Base-by-base conservation (phyloP, 2,888 invertebrate species). In the Cheilosia soror region DNA sequence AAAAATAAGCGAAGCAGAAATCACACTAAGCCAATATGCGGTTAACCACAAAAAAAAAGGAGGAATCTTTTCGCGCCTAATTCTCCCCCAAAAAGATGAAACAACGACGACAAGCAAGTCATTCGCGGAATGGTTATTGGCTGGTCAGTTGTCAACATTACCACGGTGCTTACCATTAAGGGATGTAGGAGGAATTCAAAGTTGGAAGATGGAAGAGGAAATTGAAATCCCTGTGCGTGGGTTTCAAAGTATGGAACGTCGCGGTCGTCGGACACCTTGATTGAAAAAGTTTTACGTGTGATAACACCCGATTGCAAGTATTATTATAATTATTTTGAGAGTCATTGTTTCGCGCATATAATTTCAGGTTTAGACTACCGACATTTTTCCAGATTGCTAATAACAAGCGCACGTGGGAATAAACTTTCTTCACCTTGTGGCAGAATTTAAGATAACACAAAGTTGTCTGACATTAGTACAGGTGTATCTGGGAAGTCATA, bases 251-350 rank as follows among this genome's bases (percentile, higher is more conserved):
- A 33, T 15, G 33, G 42, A 79, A 53, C 65, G 20, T n/a, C n/a
- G n/a, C n/a, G n/a, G n/a, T n/a, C n/a, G n/a, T 40, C 25, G 66
- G 62, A 4, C 40, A 66, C 27, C 60, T 27, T 83, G 78, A 83
- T 83, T 78, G 78, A 83, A 78, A 83, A 83, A 83, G 78, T 83
- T 73, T 83, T 78, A 40, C 20, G 31, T 13, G 53, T 40, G 71
- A 76, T 82, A 58, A 76, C 63, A 71, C 33, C 60, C 60, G 77
- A 77, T 77, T 68, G 71, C 37, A 72, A 66, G 58, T 20, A 40
- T 31, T 51, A 47, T 40, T 40, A 27, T 60, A 40, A 42, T 55
- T 66, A 42, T 51, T 37, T 20, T 62, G 27, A 37, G 57, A 63
- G 47, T 71, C 76, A 65, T 65, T 79, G 72, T 73, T 72, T 55